A percentile compares a stretch with the other conserved stretches of the same genome.
Evolutionary conservation across 1,140 invertebrate species (phyloP).

Genomic region (Monomorium pharaonis): DNA sequence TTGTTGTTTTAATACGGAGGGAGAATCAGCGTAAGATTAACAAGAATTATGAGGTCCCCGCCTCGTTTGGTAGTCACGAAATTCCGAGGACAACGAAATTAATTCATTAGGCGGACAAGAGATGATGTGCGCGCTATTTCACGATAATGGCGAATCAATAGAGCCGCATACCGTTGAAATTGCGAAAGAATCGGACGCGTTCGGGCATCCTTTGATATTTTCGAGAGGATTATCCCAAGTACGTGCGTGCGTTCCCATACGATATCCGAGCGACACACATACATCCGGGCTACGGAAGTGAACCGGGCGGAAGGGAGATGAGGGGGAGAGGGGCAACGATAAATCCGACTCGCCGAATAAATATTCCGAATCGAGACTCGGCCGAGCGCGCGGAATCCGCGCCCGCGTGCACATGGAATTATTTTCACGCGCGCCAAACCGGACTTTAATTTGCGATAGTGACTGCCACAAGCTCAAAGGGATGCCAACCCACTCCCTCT

Average conservation of each 20-base stretch:
- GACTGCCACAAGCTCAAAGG: conserved; percentile 71
- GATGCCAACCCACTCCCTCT: conserved; percentile 56
- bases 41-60: neutral
- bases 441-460: conserved; percentile 75
- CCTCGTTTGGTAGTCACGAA: neutral
- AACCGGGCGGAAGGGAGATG: neutral
- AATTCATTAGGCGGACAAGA: conserved; percentile 7
- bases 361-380: conserved; percentile 59
- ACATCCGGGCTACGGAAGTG: neutral
- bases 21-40: neutral
- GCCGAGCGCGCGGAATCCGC: conserved; percentile 18
- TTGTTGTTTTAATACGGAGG: neutral
- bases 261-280: conserved; percentile 40
- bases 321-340: conserved; percentile 44
- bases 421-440: conserved; percentile 66
- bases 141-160: conserved; percentile 11
- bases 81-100: neutral
- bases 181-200: conserved; percentile 8
- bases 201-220: conserved; percentile 37
- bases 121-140: conserved; percentile 5
- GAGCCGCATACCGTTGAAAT: conserved; percentile 28
- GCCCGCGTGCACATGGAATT: conserved; percentile 57
- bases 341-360: conserved; percentile 60
- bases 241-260: conserved; percentile 37
- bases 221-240: conserved; percentile 56